A percentile compares a stretch with the other conserved stretches of the same genome.
Evolutionary conservation across 2,113 vertebrate genomes (phyloP).

Genomic region (Kryptolebias marmoratus): DNA sequence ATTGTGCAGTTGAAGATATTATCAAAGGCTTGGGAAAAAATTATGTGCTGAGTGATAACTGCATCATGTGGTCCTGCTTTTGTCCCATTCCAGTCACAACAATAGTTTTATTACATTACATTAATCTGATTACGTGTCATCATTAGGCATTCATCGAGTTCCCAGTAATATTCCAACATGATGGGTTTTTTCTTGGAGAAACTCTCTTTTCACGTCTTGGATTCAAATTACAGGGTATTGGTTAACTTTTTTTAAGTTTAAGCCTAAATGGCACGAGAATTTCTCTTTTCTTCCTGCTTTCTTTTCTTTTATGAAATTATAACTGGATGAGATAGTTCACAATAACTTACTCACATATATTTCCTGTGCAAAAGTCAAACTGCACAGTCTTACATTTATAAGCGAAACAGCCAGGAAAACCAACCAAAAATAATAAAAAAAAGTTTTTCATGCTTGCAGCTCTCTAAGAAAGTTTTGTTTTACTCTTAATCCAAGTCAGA

Average conservation of each 20-base stretch:
- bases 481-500: constrained; percentile 39
- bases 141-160: constrained; percentile 25
- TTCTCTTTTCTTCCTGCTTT: background rate
- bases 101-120: constrained; percentile 65
- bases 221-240: constrained; percentile 11
- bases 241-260: constrained; percentile 5
- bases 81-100: constrained; percentile 36
- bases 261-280: background rate
- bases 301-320: background rate
- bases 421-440: background rate
- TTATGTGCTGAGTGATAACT: constrained; percentile 67
- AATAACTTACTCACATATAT: background rate
- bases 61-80: constrained; percentile 59
- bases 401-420: constrained; percentile 13
- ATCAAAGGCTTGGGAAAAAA: constrained; percentile 18
- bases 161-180: constrained; percentile 1
- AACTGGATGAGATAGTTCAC: background rate
- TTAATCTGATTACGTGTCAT: constrained; percentile 47
- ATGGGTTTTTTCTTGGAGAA: background rate
- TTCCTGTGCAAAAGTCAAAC: constrained; percentile 3
- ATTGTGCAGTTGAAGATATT: constrained; percentile 10
- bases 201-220: background rate
- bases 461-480: constrained; percentile 21
- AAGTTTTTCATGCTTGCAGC: background rate
- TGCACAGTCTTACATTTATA: background rate